Conservation (phyloP, 2,113 vertebrate species). For the Aegotheles bennettii region DNA sequence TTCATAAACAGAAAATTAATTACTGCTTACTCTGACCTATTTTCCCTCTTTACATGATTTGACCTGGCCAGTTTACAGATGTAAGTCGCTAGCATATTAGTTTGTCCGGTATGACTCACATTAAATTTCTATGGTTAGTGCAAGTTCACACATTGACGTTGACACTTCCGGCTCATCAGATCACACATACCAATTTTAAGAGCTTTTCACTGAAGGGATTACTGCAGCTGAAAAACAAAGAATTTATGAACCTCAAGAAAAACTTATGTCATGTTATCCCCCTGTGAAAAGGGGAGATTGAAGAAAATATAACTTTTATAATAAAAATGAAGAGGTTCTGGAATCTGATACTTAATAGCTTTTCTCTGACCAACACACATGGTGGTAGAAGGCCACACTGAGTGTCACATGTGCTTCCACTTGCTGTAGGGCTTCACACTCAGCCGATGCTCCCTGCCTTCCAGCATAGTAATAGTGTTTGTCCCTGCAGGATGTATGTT, state of each 20-base stretch:
- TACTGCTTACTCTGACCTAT: neutral
- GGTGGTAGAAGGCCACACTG: neutral
- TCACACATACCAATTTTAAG: neutral
- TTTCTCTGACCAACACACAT: neutral
- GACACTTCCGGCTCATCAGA: neutral
- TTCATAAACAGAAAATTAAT: neutral
- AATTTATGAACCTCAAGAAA: neutral
- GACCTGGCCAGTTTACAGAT: neutral
- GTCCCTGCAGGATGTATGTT: neutral
- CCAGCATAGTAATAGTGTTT: neutral
- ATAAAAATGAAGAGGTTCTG: neutral
- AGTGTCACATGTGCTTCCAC: neutral
- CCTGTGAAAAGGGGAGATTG: neutral
- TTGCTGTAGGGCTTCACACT: neutral
- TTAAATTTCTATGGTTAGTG: neutral
- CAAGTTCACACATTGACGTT: neutral
- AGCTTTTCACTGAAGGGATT: neutral
- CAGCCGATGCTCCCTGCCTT: neutral
- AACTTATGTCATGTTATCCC: neutral
- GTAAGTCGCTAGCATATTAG: neutral
- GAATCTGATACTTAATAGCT: neutral
- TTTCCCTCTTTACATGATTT: neutral
- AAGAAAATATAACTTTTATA: neutral
- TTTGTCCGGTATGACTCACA: neutral
- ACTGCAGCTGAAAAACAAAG: neutral